Evolutionary conservation across 1,140 invertebrate species (phyloP), one percentile per base, ranked within the genome.

Genomic region (Panulirus ornatus): DNA sequence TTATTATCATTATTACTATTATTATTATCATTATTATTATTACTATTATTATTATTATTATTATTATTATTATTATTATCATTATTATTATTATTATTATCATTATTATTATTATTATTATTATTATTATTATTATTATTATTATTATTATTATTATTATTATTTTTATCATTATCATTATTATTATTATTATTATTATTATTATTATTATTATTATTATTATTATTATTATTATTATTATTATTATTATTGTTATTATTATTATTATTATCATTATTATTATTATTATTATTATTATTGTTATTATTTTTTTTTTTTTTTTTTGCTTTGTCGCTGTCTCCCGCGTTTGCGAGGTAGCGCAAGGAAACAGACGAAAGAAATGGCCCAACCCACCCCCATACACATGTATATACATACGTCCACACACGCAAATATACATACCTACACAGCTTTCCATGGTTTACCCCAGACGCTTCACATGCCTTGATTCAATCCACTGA

Each of bases 201-300:
- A 63, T 63, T 63, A 63, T 63, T 63, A 63, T 63, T 63, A 63
- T 63, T 63, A 58, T 58, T 63, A 63, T 63, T 63, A 63, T 63
- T 63, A 63, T 63, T 6, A 63, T 63, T 63, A 63, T 63, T 63
- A 63, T 63, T 63, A 63, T 63, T 63, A 63, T 6, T 63, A 63
- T 6, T 63, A 63, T 6, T 63, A 63, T 6, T 2, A 63, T 6
- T 2, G 27, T 6, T 2, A 63, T 6, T 63, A 63, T 6, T 63
- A 63, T 6, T 63, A 63, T 6, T 63, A 63, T 6, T 63, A 63
- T 6, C 27, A 63, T 6, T 63, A 63, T 6, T 63, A 63, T 6
- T 63, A 63, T 6, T 63, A 63, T 6, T 63, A 63, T 6, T 63
- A 63, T 6, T 63, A 63, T 6, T 63, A 63, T 6, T 63, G 27